Percentiles rank a stretch among this genome's conserved stretches.
phyloP scores from a whole-genome alignment of 2,888 invertebrate species.

The Aleiodes leptofemur region DNA sequence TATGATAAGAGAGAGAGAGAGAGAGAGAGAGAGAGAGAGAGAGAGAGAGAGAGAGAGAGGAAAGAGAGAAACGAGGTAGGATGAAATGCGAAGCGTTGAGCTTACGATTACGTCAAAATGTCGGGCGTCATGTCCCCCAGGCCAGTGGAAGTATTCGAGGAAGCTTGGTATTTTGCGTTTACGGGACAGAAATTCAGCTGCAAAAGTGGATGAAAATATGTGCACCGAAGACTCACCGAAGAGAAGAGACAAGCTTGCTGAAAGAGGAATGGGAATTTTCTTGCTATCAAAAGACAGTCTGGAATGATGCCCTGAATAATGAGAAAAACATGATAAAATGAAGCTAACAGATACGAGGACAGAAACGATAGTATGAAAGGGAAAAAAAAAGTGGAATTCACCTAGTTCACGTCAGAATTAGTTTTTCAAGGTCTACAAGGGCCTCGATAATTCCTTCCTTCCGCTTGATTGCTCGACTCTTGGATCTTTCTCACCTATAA shows the following conservation, averaged over 20 bases:
- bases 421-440: neutral
- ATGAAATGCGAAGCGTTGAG: slow-evolving; percentile 18
- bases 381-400: neutral
- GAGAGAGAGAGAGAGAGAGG: too few species aligned
- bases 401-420: neutral
- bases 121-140: slow-evolving; percentile 34
- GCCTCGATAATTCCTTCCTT: too few species aligned
- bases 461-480: too few species aligned
- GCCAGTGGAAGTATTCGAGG: slow-evolving; percentile 45
- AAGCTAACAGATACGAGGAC: neutral
- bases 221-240: slow-evolving; percentile 15
- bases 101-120: slow-evolving; percentile 41
- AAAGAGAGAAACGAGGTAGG: slow-evolving; percentile 6
- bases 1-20: neutral
- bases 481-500: too few species aligned
- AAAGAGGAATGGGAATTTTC: too few species aligned
- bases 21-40: too few species aligned
- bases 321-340: too few species aligned
- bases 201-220: slow-evolving; percentile 43
- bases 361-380: neutral
- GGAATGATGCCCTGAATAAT: neutral
- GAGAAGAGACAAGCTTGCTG: slow-evolving; percentile 19
- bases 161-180: slow-evolving; percentile 49
- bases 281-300: too few species aligned
- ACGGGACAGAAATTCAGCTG: slow-evolving; percentile 48